These are phyloP conservation scores for Berghia stephanieae DNA, from an alignment of 1,140 invertebrate species.

Conservation along the genomic window DNA sequence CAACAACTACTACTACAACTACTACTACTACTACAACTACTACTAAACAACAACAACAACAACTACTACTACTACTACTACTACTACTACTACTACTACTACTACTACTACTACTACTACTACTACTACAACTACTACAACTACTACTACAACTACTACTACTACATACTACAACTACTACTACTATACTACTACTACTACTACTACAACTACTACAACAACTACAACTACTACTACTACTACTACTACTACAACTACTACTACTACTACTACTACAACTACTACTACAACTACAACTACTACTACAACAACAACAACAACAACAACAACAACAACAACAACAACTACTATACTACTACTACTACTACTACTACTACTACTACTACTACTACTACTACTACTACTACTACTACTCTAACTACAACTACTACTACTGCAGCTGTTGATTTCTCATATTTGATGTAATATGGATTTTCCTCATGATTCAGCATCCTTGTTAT, in stretches of 20 bases:
- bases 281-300: constrained; percentile 10
- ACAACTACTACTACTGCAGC: background rate
- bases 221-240: constrained; percentile 1
- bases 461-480: too few relatives aligned
- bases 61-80: background rate
- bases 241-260: background rate
- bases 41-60: too few relatives aligned
- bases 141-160: background rate
- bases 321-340: background rate
- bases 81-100: background rate
- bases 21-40: constrained; percentile 6
- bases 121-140: background rate
- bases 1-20: constrained; percentile 1
- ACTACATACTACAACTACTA: too few relatives aligned
- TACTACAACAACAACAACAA: background rate
- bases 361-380: constrained; percentile 1
- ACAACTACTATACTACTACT: too few relatives aligned
- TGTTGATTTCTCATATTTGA: background rate
- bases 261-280: constrained; percentile 6
- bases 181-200: too few relatives aligned
- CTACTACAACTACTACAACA: background rate
- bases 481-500: too few relatives aligned
- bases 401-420: constrained; percentile 4
- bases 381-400: constrained; percentile 5
- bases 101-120: constrained; percentile 4